phyloP scores from a whole-genome alignment of 2,888 invertebrate genomes.

The Chloromyia formosa region DNA sequence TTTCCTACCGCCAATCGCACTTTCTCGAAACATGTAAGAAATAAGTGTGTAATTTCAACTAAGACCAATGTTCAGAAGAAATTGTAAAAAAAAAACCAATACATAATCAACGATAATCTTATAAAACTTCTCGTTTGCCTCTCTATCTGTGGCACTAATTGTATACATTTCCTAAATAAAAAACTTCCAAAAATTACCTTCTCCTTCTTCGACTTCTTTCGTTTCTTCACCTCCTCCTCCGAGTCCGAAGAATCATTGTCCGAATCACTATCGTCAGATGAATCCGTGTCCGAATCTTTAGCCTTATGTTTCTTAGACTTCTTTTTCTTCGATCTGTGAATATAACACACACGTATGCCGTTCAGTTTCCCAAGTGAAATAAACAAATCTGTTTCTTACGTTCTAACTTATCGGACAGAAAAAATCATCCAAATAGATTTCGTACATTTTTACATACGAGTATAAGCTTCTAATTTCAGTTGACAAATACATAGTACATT shows the following conservation, averaged over 20 bases:
- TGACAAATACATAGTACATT: too few species aligned
- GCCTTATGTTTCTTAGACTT: slow-evolving; percentile 68
- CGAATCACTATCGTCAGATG: slow-evolving; percentile 64
- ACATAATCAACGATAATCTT: background rate
- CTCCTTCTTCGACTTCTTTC: slow-evolving; percentile 62
- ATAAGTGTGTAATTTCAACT: background rate
- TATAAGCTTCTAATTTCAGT: too few species aligned
- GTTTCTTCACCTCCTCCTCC: slow-evolving; percentile 61
- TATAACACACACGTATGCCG: slow-evolving; percentile 43
- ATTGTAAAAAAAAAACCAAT: background rate
- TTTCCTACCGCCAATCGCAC: background rate
- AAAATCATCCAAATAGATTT: too few species aligned
- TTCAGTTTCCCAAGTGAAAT: too few species aligned
- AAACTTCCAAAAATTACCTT: slow-evolving; percentile 56
- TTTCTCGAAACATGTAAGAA: background rate
- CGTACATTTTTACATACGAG: too few species aligned
- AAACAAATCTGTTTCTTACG: too few species aligned
- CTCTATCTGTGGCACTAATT: too few species aligned
- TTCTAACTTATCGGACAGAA: too few species aligned
- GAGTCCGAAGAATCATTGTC: slow-evolving; percentile 60
- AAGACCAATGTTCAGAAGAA: background rate
- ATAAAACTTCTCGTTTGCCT: background rate
- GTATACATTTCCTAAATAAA: too few species aligned
- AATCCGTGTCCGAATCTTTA: slow-evolving; percentile 64
- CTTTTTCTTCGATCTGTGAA: slow-evolving; percentile 66